These are phyloP conservation scores for Xestobium rufovillosum DNA, from an alignment of 2,888 invertebrate genomes.

Conservation along the genomic window DNA sequence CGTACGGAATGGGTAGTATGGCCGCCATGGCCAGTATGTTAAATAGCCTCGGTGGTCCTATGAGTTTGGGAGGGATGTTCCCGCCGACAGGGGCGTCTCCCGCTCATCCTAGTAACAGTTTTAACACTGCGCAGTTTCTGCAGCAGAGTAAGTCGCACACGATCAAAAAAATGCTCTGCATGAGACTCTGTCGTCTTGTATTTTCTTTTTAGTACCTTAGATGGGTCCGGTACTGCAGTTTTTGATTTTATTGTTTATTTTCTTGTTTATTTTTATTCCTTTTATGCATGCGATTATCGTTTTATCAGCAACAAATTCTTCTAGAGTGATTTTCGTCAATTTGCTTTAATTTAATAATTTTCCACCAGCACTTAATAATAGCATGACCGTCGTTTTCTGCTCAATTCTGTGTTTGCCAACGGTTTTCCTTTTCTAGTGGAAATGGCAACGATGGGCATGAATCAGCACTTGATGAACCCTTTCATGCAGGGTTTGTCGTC, in stretches of 20 bases:
- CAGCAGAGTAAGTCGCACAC: constrained; percentile 69
- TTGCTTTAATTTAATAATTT: too few relatives aligned
- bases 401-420: too few relatives aligned
- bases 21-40: constrained; percentile 46
- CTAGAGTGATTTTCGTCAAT: too few relatives aligned
- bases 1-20: constrained; percentile 42
- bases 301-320: too few relatives aligned
- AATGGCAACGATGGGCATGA: constrained; percentile 52
- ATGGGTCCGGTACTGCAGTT: too few relatives aligned
- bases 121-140: constrained; percentile 71
- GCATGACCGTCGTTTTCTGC: too few relatives aligned
- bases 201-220: too few relatives aligned
- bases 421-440: constrained; percentile 53
- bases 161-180: constrained; percentile 14
- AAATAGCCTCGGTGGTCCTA: constrained; percentile 42
- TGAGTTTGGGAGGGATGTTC: constrained; percentile 39
- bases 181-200: too few relatives aligned
- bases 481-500: constrained; percentile 39
- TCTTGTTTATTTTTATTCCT: too few relatives aligned
- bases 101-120: constrained; percentile 42
- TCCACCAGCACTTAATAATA: too few relatives aligned
- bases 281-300: too few relatives aligned
- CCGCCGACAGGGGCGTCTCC: constrained; percentile 29
- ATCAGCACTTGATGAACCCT: constrained; percentile 38
- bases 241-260: too few relatives aligned